These are phyloP conservation scores for Centropyge bicolor DNA, from an alignment of 2,797 vertebrate species.

Conservation along the genomic window DNA sequence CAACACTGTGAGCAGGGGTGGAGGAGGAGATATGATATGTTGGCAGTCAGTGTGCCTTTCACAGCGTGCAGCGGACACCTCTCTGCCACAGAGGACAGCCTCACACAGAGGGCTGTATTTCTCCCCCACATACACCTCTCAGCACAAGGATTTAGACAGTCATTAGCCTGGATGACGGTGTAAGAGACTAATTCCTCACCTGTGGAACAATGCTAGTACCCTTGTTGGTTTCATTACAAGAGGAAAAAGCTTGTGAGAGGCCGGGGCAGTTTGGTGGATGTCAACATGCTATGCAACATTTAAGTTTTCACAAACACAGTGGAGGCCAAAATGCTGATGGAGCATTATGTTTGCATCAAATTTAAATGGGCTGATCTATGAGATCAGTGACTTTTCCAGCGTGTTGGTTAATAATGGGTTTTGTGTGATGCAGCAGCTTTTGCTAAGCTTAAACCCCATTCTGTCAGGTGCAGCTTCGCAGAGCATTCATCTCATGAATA, in stretches of 20 bases:
- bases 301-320: conserved; percentile 13
- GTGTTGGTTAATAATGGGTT: conserved; percentile 69
- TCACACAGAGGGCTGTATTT: conserved; percentile 55
- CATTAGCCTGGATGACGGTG: conserved; percentile 31
- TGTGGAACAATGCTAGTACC: conserved; percentile 37
- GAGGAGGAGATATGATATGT: conserved; percentile 67
- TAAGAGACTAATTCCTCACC: conserved; percentile 49
- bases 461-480: conserved; percentile 73
- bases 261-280: not conserved
- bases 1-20: conserved; percentile 72
- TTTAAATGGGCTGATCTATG: conserved; percentile 47
- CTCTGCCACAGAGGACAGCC: conserved; percentile 56
- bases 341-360: conserved; percentile 40
- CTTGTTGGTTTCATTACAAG: conserved; percentile 29
- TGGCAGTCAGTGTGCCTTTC: conserved; percentile 64
- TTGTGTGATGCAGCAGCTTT: conserved; percentile 76
- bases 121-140: conserved; percentile 40
- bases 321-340: conserved; percentile 46
- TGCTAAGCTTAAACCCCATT: conserved; percentile 77
- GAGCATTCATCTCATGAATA: conserved; percentile 79
- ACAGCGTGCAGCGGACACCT: conserved; percentile 63
- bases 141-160: conserved; percentile 54
- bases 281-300: not conserved
- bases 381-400: conserved; percentile 59
- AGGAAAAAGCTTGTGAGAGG: conserved; percentile 19